Evolutionary conservation across 2,888 invertebrate species (phyloP), one percentile per base, ranked within the genome.

Genomic region (Drosophila koepferae): DNA sequence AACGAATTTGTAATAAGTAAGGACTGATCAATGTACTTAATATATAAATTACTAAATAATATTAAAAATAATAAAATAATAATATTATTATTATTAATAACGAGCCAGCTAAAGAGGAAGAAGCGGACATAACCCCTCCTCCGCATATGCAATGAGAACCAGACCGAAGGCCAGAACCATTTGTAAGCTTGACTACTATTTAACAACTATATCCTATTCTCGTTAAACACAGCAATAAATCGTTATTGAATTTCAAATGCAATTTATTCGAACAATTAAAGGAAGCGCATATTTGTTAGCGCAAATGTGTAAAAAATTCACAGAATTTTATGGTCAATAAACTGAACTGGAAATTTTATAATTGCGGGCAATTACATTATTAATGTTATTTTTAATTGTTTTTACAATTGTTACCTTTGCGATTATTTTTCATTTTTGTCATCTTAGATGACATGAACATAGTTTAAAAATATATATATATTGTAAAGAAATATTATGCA

Each of bases 261-360:
- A 20, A 46, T 23, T 51, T 43, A 43, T 18, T n/a, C 49, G 16
- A 43, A 68, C 59, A 62, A 62, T 68, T 44, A 61, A 61, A 54
- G 49, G 53, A 79, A 74, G 55, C 55, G 34, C 38, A 43, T 38
- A 31, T 38, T 67, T 49, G 6, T 28, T 28, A 51, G 31, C n/a
- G 12, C 4, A 44, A 65, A 41, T 41, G 41, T 41, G 40, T 54
- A 12, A 23, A 55, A 43, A 53, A 54, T 49, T 12, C 20, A 31
- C 34, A 54, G 18, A 59, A 62, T 34, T 72, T 54, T 58, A 66
- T 78, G 44, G 60, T 9, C 44, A 58, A 63, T 44, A 63, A 64
- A 43, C 34, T 41, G 18, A 53, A 58, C 36, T 48, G 31, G 36
- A 61, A 63, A 38, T 43, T 41, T 41, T 18, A 46, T 73, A 51